Base-by-base conservation (phyloP, 2,113 vertebrate species). In the Oryzias javanicus region DNA sequence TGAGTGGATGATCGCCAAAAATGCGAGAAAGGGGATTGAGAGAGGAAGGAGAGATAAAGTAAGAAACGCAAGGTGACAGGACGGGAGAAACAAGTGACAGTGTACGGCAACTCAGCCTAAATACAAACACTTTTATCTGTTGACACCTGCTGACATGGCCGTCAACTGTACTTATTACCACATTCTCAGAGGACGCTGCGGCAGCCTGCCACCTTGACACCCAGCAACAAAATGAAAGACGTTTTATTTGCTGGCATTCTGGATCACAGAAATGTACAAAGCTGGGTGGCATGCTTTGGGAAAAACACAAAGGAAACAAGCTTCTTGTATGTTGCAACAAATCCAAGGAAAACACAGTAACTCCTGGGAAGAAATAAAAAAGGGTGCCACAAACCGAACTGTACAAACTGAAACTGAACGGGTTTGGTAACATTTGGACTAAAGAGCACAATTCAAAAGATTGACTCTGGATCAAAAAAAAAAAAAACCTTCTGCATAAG, bases 41-140 rank as follows among this genome's bases (percentile, higher is more conserved):
- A 67, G 46, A 51, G 60, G 35, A 65, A 55, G 60, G 64, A 55
- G 61, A 55, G 55, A 68, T 56, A 77, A 60, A 79, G 64, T 62
- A 71, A 71, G 45, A 72, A 60, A 79, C 64, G 46, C 67, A 60
- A 76, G 78, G 83, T 76, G 84, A 86, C 83, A 83, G 65, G 24
- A 42, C 56, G 67, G 71, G 73, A 84, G 74, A 65, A 67, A 74
- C 70, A 67, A 76, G 74, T 41, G 78, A 83, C 85, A 82, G 65
- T 51, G 67, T 68, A 64, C 69, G 4, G 53, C 72, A 70, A 75
- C 61, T 79, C 45, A 76, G 70, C 57, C 79, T 80, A 81, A 88
- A 80, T 74, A 84, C 86, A 84, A 87, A 86, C 76, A 74, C 70
- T 72, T 87, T 89, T 84, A 88, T 89, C 84, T 80, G 85, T 81